Conservation (phyloP, 2,113 vertebrate genomes). For the Heterotis niloticus region DNA sequence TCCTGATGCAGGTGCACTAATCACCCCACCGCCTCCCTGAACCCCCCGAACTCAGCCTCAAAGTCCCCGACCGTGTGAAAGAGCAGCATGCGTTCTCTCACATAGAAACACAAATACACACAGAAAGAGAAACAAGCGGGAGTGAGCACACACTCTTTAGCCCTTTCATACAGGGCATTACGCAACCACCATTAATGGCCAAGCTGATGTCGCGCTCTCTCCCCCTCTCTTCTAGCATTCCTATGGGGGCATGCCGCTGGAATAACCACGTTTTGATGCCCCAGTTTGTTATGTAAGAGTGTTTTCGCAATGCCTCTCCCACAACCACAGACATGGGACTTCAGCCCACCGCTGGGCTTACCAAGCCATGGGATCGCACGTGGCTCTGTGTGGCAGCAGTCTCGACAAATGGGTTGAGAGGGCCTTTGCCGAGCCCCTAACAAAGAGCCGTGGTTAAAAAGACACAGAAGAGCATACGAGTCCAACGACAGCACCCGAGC, state of each 20-base stretch:
- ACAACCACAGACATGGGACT: background rate
- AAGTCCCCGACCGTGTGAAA: conserved; percentile 23
- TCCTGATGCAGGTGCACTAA: conserved; percentile 54
- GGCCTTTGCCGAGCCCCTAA: background rate
- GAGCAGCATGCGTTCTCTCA: background rate
- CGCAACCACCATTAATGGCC: background rate
- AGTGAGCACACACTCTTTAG: background rate
- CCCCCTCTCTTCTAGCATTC: background rate
- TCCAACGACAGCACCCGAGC: background rate
- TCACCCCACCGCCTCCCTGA: conserved; percentile 4
- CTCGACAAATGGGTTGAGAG: background rate
- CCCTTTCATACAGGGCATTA: background rate
- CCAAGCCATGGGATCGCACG: background rate
- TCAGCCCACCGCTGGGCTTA: no score
- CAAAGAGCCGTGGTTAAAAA: background rate
- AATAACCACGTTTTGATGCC: background rate
- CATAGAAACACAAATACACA: background rate
- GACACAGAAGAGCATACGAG: no score
- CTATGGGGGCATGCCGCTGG: background rate
- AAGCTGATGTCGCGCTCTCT: background rate
- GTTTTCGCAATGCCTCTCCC: background rate
- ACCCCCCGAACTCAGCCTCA: conserved; percentile 31
- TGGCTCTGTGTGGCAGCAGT: background rate
- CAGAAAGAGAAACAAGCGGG: no score
- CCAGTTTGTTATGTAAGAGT: background rate